Conservation (phyloP, 2,888 invertebrate species). For the Rhingia campestris region DNA sequence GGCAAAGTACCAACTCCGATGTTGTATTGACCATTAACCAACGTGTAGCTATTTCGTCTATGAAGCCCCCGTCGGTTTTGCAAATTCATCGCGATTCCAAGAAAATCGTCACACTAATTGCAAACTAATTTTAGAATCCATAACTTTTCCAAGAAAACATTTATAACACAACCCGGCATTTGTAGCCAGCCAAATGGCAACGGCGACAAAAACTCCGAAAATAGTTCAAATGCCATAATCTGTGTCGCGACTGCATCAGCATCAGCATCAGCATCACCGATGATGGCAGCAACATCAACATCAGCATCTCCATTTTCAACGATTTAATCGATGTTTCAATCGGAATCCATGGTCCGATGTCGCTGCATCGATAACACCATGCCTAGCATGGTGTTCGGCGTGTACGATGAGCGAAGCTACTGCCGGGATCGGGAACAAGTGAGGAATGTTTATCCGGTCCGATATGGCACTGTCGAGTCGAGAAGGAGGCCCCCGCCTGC, state of each 20-base stretch:
- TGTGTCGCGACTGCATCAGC: slow-evolving; percentile 68
- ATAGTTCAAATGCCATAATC: slow-evolving; percentile 70
- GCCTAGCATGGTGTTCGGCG: slow-evolving; percentile 65
- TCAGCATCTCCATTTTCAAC: slow-evolving; percentile 65
- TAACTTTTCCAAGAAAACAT: slow-evolving; percentile 70
- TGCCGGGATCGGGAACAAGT: slow-evolving; percentile 57
- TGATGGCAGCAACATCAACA: slow-evolving; percentile 24
- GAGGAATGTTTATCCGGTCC: slow-evolving; percentile 71
- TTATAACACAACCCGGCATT: slow-evolving; percentile 45
- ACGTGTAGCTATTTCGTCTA: slow-evolving; percentile 44
- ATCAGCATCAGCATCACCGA: slow-evolving; percentile 44
- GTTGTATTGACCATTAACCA: slow-evolving; percentile 46
- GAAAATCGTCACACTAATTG: slow-evolving; percentile 58
- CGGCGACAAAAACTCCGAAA: slow-evolving; percentile 36
- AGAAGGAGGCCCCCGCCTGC: slow-evolving; percentile 38
- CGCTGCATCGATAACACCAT: slow-evolving; percentile 72
- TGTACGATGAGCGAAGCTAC: slow-evolving; percentile 33
- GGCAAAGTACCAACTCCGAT: slow-evolving; percentile 23
- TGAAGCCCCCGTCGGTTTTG: neutral
- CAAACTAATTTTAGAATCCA: slow-evolving; percentile 71
- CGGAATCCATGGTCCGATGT: slow-evolving; percentile 70
- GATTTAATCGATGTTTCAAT: slow-evolving; percentile 71
- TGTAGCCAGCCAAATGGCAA: slow-evolving; percentile 5
- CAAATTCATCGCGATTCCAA: slow-evolving; percentile 28
- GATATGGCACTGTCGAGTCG: slow-evolving; percentile 62